Base-by-base conservation (phyloP, 2,797 vertebrate species). In the Parauchenoglanis ngamensis region DNA sequence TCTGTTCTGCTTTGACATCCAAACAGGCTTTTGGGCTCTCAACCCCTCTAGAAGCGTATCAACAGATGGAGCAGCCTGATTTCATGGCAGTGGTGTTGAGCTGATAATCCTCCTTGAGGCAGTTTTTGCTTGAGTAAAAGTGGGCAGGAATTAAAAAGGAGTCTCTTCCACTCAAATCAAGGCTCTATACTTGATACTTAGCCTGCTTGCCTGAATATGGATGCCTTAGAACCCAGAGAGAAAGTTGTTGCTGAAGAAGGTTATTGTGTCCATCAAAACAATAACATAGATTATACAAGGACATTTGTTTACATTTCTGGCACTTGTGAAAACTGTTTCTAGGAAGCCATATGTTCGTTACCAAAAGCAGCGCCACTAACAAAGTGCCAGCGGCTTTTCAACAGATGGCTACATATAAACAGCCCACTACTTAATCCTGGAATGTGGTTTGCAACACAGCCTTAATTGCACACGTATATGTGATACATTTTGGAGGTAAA, bases 21-120 rank as follows among this genome's bases (percentile, higher is more conserved):
- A 46, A 76, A 86, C 35, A 70, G 56, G 81, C 83, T 65, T 75
- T 84, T 67, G 61, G 84, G n/a, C 79, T 88, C 63, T 76, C 21
- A 25, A 28, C 68, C 63, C 67, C 40, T 65, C 77, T 70, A 87
- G 88, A 83, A 76, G 52, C 54, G 40, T 85, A 82, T 88, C 68
- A 90, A 82, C 77, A 88, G 90, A 91, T 86, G 87, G 88, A 77
- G 28, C 61, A 79, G 83, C 57, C 87, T 87, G 87, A 83, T 89
- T 89, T 90, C 76, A 86, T 84, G 86, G 88, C 87, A 88, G 59
- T 40, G 21, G 80, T 86, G 67, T 88, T 61, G 76, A 86, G 52
- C 70, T 89, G 88, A 89, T 86, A 88, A 89, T 84, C 87, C 87
- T 86, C 87, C 87, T 87, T 83, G 80, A 86, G 90, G 88, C 88